Conservation (phyloP, 2,888 invertebrate genomes). For the Chrysolina oricalcia region DNA sequence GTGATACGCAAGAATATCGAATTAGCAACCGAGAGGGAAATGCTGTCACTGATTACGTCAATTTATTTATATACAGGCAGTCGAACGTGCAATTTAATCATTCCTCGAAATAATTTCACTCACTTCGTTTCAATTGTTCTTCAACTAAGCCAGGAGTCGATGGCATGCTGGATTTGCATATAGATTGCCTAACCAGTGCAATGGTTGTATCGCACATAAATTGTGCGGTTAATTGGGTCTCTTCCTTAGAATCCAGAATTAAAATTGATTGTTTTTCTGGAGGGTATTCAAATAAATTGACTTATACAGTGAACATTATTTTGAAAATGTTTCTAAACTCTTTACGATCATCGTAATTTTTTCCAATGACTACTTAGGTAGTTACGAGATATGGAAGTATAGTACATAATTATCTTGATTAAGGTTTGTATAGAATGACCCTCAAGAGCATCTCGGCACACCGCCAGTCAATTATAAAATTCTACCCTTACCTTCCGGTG, state of each 20-base stretch:
- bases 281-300: neutral
- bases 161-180: neutral
- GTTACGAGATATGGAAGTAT: no score
- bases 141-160: neutral
- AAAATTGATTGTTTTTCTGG: neutral
- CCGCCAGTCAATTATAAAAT: no score
- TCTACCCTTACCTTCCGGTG: no score
- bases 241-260: neutral
- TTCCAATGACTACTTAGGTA: no score
- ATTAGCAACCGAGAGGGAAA: neutral
- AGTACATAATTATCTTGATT: no score
- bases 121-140: constrained; percentile 9
- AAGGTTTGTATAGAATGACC: no score
- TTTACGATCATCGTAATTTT: no score
- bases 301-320: no score
- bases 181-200: constrained; percentile 3
- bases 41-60: constrained; percentile 6
- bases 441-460: no score
- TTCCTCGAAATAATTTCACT: neutral
- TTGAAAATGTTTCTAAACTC: no score
- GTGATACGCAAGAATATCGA: neutral
- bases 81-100: neutral
- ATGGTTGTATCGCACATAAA: constrained; percentile 5
- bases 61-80: constrained; percentile 4
- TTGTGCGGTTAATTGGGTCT: neutral